Evolutionary conservation across 2,888 invertebrate genomes (phyloP).

Genomic region (Melitaea athalia): DNA sequence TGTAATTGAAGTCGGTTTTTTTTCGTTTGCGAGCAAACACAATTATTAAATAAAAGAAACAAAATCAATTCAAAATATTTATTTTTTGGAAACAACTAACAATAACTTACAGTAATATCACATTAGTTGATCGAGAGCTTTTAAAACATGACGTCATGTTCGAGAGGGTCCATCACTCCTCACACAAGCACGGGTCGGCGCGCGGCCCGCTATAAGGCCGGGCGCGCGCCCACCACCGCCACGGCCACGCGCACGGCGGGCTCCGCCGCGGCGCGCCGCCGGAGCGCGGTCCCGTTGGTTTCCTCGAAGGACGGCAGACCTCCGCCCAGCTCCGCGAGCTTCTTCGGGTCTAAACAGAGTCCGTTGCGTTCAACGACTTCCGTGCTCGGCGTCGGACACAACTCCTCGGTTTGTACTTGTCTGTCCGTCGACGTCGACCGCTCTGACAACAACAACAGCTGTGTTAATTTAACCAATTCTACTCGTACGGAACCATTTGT

Average conservation of each 20-base stretch:
- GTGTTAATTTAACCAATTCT: not conserved
- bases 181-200: constrained; percentile 41
- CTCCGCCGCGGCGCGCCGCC: constrained; percentile 24
- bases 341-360: constrained; percentile 51
- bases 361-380: constrained; percentile 42
- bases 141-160: constrained; percentile 6
- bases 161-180: not conserved
- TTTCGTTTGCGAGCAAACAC: too few relatives aligned
- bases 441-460: constrained; percentile 44
- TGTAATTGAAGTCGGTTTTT: too few relatives aligned
- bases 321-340: constrained; percentile 45
- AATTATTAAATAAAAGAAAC: too few relatives aligned
- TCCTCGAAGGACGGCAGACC: constrained; percentile 41
- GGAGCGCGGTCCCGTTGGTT: constrained; percentile 12
- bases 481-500: too few relatives aligned
- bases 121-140: constrained; percentile 34
- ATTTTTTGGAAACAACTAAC: constrained; percentile 31
- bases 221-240: constrained; percentile 26
- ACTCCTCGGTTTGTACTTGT: constrained; percentile 69
- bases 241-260: constrained; percentile 27
- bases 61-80: constrained; percentile 26
- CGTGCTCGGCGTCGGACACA: constrained; percentile 32
- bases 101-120: constrained; percentile 41
- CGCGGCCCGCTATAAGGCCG: constrained; percentile 33
- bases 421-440: constrained; percentile 58